These are phyloP conservation scores for Lochmaea capreae DNA, from an alignment of 2,888 invertebrate species.

Conservation along the genomic window DNA sequence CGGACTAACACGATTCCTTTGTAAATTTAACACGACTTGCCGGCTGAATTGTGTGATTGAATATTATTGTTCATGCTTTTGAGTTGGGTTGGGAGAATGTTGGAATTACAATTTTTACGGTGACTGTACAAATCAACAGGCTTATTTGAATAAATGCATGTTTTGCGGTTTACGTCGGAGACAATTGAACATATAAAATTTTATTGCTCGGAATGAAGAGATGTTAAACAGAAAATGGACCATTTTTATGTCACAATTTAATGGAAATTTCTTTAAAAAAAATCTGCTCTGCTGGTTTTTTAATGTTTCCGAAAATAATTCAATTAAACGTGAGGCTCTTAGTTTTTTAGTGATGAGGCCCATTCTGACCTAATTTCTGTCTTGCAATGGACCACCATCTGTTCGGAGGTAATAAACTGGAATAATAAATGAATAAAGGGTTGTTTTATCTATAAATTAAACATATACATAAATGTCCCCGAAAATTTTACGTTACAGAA, in stretches of 20 bases:
- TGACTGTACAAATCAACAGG: constrained; percentile 32
- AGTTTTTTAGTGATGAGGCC: no score
- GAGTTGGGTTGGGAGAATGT: constrained; percentile 21
- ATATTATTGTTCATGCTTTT: constrained; percentile 18
- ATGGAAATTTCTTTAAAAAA: not conserved
- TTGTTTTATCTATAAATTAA: no score
- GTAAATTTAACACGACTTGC: constrained; percentile 11
- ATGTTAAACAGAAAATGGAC: constrained; percentile 17
- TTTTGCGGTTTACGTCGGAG: constrained; percentile 22
- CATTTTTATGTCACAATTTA: constrained; percentile 12
- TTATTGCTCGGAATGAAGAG: constrained; percentile 18
- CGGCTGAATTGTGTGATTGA: constrained; percentile 19
- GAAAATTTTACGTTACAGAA: no score
- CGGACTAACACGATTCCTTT: constrained; percentile 10
- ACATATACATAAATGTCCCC: no score
- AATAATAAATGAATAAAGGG: no score
- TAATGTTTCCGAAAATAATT: not conserved
- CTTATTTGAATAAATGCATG: constrained; percentile 30
- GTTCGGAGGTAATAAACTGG: no score
- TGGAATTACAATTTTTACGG: constrained; percentile 19
- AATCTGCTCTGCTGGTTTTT: not conserved
- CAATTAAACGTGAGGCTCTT: no score
- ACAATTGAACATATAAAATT: constrained; percentile 23
- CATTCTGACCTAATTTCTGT: no score
- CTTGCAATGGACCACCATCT: no score